A percentile compares a stretch with the other conserved stretches of the same genome.
Evolutionary conservation across 2,113 vertebrate genomes (phyloP).

Genomic region (Capreolus pygargus): DNA sequence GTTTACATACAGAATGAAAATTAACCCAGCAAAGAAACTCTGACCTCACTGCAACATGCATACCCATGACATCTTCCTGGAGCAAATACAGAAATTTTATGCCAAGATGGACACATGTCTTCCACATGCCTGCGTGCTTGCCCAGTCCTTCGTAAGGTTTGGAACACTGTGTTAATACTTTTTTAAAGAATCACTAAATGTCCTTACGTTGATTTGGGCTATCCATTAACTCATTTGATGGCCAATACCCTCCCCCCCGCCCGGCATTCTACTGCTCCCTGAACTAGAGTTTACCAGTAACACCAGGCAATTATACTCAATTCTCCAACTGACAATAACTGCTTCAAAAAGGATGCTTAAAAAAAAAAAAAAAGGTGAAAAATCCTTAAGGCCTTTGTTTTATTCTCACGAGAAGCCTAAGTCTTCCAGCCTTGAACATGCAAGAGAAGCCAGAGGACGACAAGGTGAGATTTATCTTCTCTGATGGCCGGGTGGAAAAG

Average conservation of each 20-base stretch:
- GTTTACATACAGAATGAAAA: not conserved
- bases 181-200: not conserved
- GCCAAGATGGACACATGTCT: not conserved
- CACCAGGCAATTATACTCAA: not conserved
- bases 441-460: not conserved
- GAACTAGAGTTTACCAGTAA: not conserved
- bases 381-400: not conserved
- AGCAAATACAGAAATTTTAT: not conserved
- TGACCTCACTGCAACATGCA: not conserved
- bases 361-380: not conserved
- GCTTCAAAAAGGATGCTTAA: not conserved
- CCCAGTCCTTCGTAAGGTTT: not conserved
- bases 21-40: not conserved
- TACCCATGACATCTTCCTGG: not conserved
- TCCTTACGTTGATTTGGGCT: not conserved
- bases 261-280: not conserved
- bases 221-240: not conserved
- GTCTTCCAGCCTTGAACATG: not conserved
- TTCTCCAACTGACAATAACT: not conserved
- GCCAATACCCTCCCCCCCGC: not conserved
- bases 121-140: not conserved
- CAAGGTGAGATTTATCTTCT: not conserved
- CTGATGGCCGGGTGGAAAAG: not conserved
- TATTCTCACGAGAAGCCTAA: not conserved
- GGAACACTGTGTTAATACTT: not conserved